These are phyloP conservation scores for Rhyacophila evoluta DNA, from an alignment of 2,888 invertebrate genomes.

Conservation along the genomic window DNA sequence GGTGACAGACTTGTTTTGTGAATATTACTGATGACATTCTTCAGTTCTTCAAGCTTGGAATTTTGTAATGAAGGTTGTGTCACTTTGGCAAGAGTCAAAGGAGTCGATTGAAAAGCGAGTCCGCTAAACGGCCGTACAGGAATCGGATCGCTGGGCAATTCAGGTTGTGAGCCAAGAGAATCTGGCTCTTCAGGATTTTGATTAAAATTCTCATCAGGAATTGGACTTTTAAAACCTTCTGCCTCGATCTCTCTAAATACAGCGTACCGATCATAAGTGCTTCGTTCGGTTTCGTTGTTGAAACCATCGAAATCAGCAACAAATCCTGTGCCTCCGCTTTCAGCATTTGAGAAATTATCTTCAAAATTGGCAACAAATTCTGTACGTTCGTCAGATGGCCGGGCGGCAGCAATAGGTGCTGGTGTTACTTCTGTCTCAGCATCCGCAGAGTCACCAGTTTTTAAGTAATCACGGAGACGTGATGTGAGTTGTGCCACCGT, in stretches of 20 bases:
- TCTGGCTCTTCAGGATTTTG: conserved; percentile 61
- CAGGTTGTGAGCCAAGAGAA: conserved; percentile 55
- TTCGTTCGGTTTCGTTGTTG: conserved; percentile 61
- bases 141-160: conserved; percentile 48
- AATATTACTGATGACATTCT: conserved; percentile 51
- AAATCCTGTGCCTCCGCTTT: conserved; percentile 67
- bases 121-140: background rate
- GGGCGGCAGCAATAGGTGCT: conserved; percentile 58
- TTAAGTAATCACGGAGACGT: conserved; percentile 76
- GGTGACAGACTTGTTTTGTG: conserved; percentile 54
- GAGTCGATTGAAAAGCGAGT: conserved; percentile 20
- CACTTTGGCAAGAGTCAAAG: conserved; percentile 40
- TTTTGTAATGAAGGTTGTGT: conserved; percentile 35
- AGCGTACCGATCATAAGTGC: conserved; percentile 84
- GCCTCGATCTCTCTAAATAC: conserved; percentile 89
- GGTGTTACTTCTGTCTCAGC: conserved; percentile 63
- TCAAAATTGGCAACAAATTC: conserved; percentile 73
- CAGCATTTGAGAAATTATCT: conserved; percentile 71
- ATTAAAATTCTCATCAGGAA: conserved; percentile 57
- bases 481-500: conserved; percentile 88
- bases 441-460: conserved; percentile 61
- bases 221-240: conserved; percentile 73
- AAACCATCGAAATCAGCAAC: conserved; percentile 77
- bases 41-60: conserved; percentile 56
- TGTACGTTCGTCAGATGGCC: conserved; percentile 35